These are phyloP conservation scores for Drosophila watanabei DNA, from an alignment of 1,140 invertebrate species.

Conservation along the genomic window DNA sequence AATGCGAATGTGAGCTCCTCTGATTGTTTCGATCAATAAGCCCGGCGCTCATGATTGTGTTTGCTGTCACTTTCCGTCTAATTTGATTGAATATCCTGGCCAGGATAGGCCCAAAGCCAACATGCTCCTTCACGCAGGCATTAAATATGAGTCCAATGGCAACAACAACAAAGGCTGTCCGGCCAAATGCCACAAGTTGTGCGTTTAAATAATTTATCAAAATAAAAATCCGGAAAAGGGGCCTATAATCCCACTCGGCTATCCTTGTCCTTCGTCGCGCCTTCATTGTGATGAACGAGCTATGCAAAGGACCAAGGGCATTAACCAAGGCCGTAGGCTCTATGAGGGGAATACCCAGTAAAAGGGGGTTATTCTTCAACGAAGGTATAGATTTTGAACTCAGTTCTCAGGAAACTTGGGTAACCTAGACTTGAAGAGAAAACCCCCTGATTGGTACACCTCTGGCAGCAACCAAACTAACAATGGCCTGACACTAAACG, in stretches of 20 bases:
- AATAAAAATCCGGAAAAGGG: slow-evolving; percentile 67
- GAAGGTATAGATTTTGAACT: not conserved
- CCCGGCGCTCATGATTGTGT: slow-evolving; percentile 52
- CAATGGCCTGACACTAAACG: slow-evolving; percentile 48
- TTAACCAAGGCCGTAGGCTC: not conserved
- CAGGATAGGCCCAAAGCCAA: slow-evolving; percentile 25
- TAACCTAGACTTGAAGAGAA: no score
- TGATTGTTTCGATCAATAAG: slow-evolving; percentile 61
- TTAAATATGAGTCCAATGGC: slow-evolving; percentile 28
- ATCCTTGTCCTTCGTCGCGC: not conserved
- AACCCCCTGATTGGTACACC: not conserved
- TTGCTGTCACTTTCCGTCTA: slow-evolving; percentile 65
- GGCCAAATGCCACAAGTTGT: slow-evolving; percentile 62
- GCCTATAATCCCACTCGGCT: slow-evolving; percentile 34
- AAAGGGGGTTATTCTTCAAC: not conserved
- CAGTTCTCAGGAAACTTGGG: not conserved
- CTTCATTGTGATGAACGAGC: slow-evolving; percentile 53
- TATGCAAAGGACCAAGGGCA: slow-evolving; percentile 24
- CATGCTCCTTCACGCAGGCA: slow-evolving; percentile 13
- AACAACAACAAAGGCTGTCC: slow-evolving; percentile 8
- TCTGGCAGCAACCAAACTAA: slow-evolving; percentile 4
- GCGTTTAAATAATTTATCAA: slow-evolving; percentile 81
- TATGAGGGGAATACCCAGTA: no score
- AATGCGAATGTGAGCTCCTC: slow-evolving; percentile 25
- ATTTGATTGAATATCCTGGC: slow-evolving; percentile 68